Percentiles rank a stretch among this genome's conserved stretches.
phyloP scores from a whole-genome alignment of 2,888 invertebrate genomes.

The Buathra laborator region DNA sequence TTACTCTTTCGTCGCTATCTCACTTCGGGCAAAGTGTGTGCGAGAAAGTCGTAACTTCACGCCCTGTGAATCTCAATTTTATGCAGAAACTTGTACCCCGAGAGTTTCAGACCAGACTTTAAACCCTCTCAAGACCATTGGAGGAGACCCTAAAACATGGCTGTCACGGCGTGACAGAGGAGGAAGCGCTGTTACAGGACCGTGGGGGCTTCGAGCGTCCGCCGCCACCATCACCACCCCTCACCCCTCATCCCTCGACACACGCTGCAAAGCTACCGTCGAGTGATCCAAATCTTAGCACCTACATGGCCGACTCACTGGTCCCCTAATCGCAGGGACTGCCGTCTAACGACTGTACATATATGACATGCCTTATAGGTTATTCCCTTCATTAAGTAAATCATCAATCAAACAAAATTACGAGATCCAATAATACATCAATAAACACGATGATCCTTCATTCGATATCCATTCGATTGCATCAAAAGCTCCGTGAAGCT shows the following conservation, averaged over 20 bases:
- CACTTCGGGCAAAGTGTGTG: constrained; percentile 28
- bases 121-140: constrained; percentile 59
- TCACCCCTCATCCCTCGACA: background rate
- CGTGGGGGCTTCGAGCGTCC: constrained; percentile 10
- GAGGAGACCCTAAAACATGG: constrained; percentile 54
- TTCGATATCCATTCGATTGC: no score
- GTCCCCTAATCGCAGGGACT: background rate
- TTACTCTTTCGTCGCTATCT: constrained; percentile 23
- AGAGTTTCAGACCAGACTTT: constrained; percentile 61
- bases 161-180: constrained; percentile 49
- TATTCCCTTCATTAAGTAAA: background rate
- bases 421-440: no score
- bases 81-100: constrained; percentile 74
- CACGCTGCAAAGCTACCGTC: constrained; percentile 8
- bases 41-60: constrained; percentile 69
- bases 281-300: constrained; percentile 2
- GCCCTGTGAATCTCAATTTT: constrained; percentile 75
- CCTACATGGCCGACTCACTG: constrained; percentile 1
- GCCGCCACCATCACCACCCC: background rate
- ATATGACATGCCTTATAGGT: no score
- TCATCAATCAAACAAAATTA: no score
- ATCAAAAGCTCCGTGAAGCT: no score
- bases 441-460: no score
- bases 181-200: constrained; percentile 45
- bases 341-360: no score